These are phyloP conservation scores for Tetrax tetrax DNA, from an alignment of 2,113 vertebrate species.

Conservation along the genomic window DNA sequence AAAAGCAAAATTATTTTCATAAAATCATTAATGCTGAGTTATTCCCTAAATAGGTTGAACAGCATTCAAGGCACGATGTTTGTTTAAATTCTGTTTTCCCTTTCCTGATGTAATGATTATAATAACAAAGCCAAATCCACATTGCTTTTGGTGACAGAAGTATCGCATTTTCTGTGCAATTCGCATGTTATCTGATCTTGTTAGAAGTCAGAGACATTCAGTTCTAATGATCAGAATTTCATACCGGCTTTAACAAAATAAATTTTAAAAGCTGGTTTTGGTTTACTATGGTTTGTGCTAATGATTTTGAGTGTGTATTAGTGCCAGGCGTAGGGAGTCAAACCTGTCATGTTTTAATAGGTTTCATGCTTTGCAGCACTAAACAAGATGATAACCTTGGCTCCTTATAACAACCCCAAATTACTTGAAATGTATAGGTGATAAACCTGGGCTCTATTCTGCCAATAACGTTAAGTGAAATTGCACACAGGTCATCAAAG, in stretches of 20 bases:
- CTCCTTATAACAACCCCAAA: slow-evolving; percentile 70
- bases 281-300: slow-evolving; percentile 18
- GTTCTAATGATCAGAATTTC: slow-evolving; percentile 27
- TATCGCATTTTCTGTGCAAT: background rate
- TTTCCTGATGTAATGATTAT: background rate
- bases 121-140: background rate
- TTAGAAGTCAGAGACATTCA: background rate
- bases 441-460: slow-evolving; percentile 65
- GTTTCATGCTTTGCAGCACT: slow-evolving; percentile 68
- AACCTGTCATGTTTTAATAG: slow-evolving; percentile 74
- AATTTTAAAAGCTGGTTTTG: background rate
- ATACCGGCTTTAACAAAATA: background rate
- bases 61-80: background rate
- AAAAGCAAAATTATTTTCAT: background rate
- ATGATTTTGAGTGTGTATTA: slow-evolving; percentile 48
- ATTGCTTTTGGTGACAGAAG: background rate
- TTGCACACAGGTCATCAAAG: slow-evolving; percentile 69
- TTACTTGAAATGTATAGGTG: slow-evolving; percentile 73
- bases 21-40: background rate
- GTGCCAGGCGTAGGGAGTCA: slow-evolving; percentile 45
- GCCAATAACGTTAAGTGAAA: slow-evolving; percentile 73
- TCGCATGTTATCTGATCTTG: background rate
- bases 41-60: background rate
- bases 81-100: background rate
- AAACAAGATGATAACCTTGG: slow-evolving; percentile 70